phyloP scores from a whole-genome alignment of 2,797 vertebrate species.

The Balearica regulorum region DNA sequence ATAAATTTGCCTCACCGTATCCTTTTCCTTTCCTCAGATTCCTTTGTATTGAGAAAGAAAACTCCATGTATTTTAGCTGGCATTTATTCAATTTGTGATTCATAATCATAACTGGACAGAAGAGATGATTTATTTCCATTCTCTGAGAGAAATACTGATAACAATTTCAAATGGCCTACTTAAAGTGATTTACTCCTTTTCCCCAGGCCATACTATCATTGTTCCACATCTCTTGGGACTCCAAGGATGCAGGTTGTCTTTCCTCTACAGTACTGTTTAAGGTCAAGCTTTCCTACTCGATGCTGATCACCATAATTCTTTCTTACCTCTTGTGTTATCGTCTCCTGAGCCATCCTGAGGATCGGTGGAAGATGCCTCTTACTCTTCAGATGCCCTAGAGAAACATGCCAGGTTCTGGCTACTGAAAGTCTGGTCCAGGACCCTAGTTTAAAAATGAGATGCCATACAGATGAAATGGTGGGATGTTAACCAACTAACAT shows the following conservation, averaged over 20 bases:
- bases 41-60: not conserved
- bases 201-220: not conserved
- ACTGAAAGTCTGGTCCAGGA: not conserved
- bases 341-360: not conserved
- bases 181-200: not conserved
- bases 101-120: not conserved
- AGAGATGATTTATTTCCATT: not conserved
- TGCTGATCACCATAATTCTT: not conserved
- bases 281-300: not conserved
- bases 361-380: not conserved
- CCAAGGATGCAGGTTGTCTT: not conserved
- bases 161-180: not conserved
- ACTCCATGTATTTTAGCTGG: not conserved
- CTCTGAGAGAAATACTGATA: not conserved
- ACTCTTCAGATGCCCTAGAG: not conserved
- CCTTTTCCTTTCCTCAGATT: not conserved
- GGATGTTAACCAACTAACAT: not conserved
- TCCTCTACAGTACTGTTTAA: not conserved
- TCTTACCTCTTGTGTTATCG: not conserved
- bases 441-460: not conserved
- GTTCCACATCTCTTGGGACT: not conserved
- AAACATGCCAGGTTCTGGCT: not conserved
- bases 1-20: not conserved
- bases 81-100: not conserved
- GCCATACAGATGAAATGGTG: not conserved